Base-by-base conservation (phyloP, 2,888 invertebrate genomes). In the Osmoderma eremita region DNA sequence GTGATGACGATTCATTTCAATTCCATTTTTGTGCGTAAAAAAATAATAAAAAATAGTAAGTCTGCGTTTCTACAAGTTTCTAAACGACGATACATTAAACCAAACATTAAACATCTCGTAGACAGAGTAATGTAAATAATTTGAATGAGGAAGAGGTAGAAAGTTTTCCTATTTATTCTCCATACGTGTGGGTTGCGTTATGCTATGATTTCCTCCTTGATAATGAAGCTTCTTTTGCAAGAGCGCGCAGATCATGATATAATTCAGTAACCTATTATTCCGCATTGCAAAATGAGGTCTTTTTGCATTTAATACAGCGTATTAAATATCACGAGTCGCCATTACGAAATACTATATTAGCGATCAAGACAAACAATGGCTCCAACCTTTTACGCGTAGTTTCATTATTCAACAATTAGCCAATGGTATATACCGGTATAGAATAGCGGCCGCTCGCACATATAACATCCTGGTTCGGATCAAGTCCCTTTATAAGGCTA, bases 321-420 rank as follows among this genome's bases (percentile, higher is more conserved):
- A 48, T 30, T 61, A 42, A 30, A 61, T 17, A 39, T 10, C 30
- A 30, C 12, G 30, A 61, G 24, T 41, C 24, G 45, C 20, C 45
- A 61, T 61, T 61, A 45, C 48, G 45, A 61, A 61, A 61, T 61
- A 18, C 45, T 45, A 61, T 61, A 45, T 61, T 61, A 61, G 30
- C 58, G 18, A 61, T 48, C 30, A 15, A 15, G 42, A 61, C 58
- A 61, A 30, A 61, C 58, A 61, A 61, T 61, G 58, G 45, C 45
- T 61, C 58, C 58, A 61, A 61, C 58, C 58, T 61, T 48, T 61
- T 45, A 48, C 36, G 58, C 15, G 58, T 30, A 48, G 45, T 61
- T 45, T 61, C 13, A 61, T 61, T 61, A 61, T 61, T 61, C 58
- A 61, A 45, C 45, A 61, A 61, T 61, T 61, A 61, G 58, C 58